Evolutionary conservation across 1,140 invertebrate genomes (phyloP).

Genomic region (Solenopsis fugax): DNA sequence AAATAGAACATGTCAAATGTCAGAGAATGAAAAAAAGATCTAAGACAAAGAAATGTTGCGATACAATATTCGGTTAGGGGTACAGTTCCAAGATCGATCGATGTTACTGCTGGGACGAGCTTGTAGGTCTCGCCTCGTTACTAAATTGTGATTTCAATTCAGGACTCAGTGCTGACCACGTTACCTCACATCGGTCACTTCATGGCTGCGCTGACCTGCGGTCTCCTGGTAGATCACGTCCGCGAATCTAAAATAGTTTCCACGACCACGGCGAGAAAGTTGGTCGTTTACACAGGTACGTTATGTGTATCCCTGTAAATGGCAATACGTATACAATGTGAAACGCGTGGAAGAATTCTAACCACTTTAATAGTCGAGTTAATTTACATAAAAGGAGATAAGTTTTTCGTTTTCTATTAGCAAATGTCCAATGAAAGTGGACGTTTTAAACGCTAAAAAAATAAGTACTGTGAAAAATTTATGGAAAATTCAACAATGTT

Average conservation of each 20-base stretch:
- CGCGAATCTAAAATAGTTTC: slow-evolving; percentile 87
- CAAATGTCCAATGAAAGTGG: neutral
- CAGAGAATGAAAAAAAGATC: neutral
- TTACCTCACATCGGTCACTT: slow-evolving; percentile 88
- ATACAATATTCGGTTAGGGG: neutral
- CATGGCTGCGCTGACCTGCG: slow-evolving; percentile 88
- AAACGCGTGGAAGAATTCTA: slow-evolving; percentile 2
- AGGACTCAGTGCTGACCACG: slow-evolving; percentile 88
- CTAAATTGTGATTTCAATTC: slow-evolving; percentile 37
- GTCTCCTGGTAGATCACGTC: slow-evolving; percentile 88
- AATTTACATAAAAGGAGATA: neutral
- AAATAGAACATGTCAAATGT: neutral
- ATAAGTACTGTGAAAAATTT: neutral
- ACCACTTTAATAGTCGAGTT: neutral
- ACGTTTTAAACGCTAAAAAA: neutral
- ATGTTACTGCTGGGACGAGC: slow-evolving; percentile 28
- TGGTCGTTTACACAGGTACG: slow-evolving; percentile 88
- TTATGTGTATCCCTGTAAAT: slow-evolving; percentile 1
- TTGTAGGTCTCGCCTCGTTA: neutral
- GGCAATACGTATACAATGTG: neutral
- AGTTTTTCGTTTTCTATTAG: neutral
- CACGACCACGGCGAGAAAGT: slow-evolving; percentile 88
- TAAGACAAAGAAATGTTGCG: neutral
- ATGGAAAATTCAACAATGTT: neutral
- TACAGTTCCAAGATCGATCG: slow-evolving; percentile 13